phyloP scores from a whole-genome alignment of 2,797 vertebrate genomes.

The Epinephelus coioides region DNA sequence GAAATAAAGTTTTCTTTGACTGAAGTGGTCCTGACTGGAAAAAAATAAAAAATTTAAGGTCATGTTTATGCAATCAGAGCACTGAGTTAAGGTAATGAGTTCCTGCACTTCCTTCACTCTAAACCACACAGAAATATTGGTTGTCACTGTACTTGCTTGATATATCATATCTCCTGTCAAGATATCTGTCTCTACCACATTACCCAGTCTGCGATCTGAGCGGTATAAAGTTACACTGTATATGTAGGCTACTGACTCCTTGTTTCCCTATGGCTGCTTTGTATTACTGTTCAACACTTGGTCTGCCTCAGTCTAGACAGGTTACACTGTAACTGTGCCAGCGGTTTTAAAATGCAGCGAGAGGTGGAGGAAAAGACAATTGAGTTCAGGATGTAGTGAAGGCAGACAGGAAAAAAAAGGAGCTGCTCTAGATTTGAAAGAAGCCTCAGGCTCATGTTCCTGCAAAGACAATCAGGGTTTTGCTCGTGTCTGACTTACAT shows the following conservation, averaged over 20 bases:
- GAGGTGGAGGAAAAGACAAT: slow-evolving; percentile 29
- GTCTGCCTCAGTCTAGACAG: slow-evolving; percentile 30
- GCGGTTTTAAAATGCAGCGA: slow-evolving; percentile 42
- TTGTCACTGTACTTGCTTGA: not conserved
- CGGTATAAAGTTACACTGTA: not conserved
- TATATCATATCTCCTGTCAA: not conserved
- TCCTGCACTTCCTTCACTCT: not conserved
- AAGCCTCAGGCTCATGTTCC: slow-evolving; percentile 66
- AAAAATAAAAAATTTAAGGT: no score
- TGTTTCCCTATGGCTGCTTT: not conserved
- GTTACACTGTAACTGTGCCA: slow-evolving; percentile 26
- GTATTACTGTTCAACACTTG: not conserved
- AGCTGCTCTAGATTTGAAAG: slow-evolving; percentile 59
- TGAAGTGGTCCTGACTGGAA: no score
- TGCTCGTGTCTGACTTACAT: slow-evolving; percentile 44
- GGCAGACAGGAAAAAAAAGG: slow-evolving; percentile 25
- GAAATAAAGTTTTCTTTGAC: no score
- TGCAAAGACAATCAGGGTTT: slow-evolving; percentile 60
- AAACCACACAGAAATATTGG: not conserved
- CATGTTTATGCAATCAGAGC: no score
- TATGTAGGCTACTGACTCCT: not conserved
- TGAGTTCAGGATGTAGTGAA: slow-evolving; percentile 39
- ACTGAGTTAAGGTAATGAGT: no score
- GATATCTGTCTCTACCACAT: not conserved
- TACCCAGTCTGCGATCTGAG: not conserved